Conservation (phyloP, 2,113 vertebrate genomes). For the Apus apus region DNA sequence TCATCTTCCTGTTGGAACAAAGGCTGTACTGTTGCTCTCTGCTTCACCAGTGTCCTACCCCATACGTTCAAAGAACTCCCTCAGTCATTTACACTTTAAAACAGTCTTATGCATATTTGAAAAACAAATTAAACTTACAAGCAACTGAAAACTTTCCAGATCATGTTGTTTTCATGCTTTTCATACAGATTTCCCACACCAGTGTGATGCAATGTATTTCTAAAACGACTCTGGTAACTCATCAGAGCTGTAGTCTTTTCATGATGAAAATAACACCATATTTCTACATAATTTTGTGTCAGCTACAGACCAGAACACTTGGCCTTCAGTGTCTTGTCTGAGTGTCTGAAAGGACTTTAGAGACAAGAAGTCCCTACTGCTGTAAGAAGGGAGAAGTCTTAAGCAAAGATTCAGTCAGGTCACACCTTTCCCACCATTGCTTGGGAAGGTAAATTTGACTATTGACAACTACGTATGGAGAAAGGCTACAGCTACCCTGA, state of each 20-base stretch:
- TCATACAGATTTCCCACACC: background rate
- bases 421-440: background rate
- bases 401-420: background rate
- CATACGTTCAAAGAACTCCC: background rate
- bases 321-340: background rate
- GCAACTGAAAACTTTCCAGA: background rate
- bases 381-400: background rate
- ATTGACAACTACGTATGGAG: background rate
- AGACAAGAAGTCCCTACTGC: background rate
- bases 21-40: background rate
- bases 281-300: background rate
- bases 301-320: background rate
- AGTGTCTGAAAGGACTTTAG: background rate
- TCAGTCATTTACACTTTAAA: background rate
- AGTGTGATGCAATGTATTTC: background rate
- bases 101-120: background rate
- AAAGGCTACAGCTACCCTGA: background rate
- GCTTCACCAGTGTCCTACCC: background rate
- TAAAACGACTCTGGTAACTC: background rate
- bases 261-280: background rate
- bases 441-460: background rate
- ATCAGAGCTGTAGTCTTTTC: background rate
- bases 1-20: background rate
- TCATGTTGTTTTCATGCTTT: background rate
- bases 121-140: background rate